phyloP scores from a whole-genome alignment of 1,140 invertebrate genomes.

The Bombus impatiens region DNA sequence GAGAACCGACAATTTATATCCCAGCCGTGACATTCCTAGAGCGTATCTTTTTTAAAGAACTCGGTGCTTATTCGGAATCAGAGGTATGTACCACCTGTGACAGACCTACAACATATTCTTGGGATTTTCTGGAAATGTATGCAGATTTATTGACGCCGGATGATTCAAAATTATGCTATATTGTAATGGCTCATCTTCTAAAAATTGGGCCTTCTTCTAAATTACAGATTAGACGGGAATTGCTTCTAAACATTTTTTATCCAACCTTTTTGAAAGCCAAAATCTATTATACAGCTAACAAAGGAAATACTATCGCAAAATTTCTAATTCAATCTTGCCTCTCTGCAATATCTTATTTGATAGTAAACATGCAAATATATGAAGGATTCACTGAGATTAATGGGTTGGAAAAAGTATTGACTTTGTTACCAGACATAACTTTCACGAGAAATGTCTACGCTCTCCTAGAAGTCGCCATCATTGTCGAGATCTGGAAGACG shows the following conservation, averaged over 20 bases:
- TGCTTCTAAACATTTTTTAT: slow-evolving; percentile 85
- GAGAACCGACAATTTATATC: slow-evolving; percentile 71
- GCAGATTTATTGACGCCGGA: slow-evolving; percentile 83
- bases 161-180: slow-evolving; percentile 83
- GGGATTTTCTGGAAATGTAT: slow-evolving; percentile 85
- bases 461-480: slow-evolving; percentile 85
- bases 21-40: slow-evolving; percentile 82
- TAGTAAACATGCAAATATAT: slow-evolving; percentile 83
- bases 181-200: slow-evolving; percentile 84
- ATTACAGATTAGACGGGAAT: slow-evolving; percentile 83
- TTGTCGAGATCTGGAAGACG: slow-evolving; percentile 84
- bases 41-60: slow-evolving; percentile 84
- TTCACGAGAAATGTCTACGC: slow-evolving; percentile 85
- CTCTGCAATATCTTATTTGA: slow-evolving; percentile 84
- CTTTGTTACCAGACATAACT: slow-evolving; percentile 81
- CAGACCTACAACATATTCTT: slow-evolving; percentile 75
- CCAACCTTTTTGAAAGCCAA: slow-evolving; percentile 85
- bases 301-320: slow-evolving; percentile 80
- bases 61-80: slow-evolving; percentile 79
- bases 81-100: slow-evolving; percentile 72
- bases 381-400: slow-evolving; percentile 84
- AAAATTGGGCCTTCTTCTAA: slow-evolving; percentile 83
- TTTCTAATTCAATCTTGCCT: slow-evolving; percentile 85
- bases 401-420: slow-evolving; percentile 83
- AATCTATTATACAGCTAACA: slow-evolving; percentile 77